Percentiles rank a stretch among this genome's conserved stretches.
Conservation (phyloP, 2,888 invertebrate genomes). For the Melikaiella ostensackeni region DNA sequence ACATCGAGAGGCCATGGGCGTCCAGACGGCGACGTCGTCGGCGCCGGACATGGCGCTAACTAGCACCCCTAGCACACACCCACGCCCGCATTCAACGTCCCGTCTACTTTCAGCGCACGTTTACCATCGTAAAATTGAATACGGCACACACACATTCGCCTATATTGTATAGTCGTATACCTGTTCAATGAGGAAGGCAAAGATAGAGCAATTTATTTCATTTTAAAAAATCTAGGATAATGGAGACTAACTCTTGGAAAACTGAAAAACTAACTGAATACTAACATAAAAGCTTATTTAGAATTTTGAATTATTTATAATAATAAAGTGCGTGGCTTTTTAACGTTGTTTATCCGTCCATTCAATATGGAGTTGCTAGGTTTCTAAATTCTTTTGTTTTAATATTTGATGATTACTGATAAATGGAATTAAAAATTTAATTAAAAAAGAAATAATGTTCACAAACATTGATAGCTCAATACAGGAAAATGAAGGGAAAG, state of each 20-base stretch:
- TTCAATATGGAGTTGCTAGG: too few species aligned
- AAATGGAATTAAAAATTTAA: too few species aligned
- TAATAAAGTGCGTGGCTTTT: too few species aligned
- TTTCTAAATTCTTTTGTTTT: too few species aligned
- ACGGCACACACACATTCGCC: conserved; percentile 55
- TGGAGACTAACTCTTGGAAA: background rate
- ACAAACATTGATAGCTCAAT: too few species aligned
- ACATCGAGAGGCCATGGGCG: conserved; percentile 68
- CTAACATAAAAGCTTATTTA: too few species aligned
- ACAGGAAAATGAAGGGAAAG: too few species aligned
- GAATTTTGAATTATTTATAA: too few species aligned
- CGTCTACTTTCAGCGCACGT: conserved; percentile 61
- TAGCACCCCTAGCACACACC: conserved; percentile 71
- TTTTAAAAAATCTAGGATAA: background rate
- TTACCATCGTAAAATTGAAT: conserved; percentile 72
- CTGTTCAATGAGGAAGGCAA: conserved; percentile 9
- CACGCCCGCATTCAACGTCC: conserved; percentile 63
- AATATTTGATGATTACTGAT: too few species aligned
- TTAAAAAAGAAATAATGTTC: too few species aligned
- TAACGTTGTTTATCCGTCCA: too few species aligned
- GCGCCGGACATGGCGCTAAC: conserved; percentile 74
- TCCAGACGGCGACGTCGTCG: conserved; percentile 74
- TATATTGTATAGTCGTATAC: conserved; percentile 27
- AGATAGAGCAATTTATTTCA: conserved; percentile 2
- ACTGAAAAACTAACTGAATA: too few species aligned